Percentiles rank a stretch among this genome's conserved stretches.
phyloP scores from a whole-genome alignment of 2,113 vertebrate species.

The Pedetes capensis region DNA sequence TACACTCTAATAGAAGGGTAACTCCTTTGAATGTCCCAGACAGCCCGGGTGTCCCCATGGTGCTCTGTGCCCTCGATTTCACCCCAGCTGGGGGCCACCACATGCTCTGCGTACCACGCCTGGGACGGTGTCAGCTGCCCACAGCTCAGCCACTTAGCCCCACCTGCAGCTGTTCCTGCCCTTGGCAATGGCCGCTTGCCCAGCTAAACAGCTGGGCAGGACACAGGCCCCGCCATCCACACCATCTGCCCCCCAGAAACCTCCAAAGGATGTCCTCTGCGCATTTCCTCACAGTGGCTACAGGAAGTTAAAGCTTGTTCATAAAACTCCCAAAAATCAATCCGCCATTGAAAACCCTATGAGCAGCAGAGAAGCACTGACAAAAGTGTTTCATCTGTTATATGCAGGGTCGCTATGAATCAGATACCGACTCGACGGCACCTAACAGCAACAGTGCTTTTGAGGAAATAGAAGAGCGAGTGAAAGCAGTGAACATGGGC shows the following conservation, averaged over 20 bases:
- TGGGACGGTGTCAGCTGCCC: not conserved
- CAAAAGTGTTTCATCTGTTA: no score
- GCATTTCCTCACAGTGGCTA: not conserved
- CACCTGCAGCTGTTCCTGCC: not conserved
- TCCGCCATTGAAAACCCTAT: no score
- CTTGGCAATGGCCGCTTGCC: not conserved
- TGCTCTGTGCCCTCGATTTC: not conserved
- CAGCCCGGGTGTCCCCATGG: not conserved
- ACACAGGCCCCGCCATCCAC: not conserved
- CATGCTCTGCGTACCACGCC: not conserved
- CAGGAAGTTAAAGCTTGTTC: not conserved
- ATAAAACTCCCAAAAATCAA: no score
- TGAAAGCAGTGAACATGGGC: rapidly evolving
- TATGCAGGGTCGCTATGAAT: no score
- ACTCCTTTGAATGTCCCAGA: not conserved
- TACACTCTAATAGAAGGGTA: not conserved
- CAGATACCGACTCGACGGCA: no score
- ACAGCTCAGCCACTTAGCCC: not conserved
- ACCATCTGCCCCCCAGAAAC: rapidly evolving
- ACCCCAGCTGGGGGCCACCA: no score
- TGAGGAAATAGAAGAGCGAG: not conserved
- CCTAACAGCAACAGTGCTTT: not conserved
- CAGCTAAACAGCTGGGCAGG: rapidly evolving
- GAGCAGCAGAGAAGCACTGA: no score
- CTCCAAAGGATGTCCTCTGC: no score